phyloP scores from a whole-genome alignment of 2,797 vertebrate species.

The Cheirogaleus major region DNA sequence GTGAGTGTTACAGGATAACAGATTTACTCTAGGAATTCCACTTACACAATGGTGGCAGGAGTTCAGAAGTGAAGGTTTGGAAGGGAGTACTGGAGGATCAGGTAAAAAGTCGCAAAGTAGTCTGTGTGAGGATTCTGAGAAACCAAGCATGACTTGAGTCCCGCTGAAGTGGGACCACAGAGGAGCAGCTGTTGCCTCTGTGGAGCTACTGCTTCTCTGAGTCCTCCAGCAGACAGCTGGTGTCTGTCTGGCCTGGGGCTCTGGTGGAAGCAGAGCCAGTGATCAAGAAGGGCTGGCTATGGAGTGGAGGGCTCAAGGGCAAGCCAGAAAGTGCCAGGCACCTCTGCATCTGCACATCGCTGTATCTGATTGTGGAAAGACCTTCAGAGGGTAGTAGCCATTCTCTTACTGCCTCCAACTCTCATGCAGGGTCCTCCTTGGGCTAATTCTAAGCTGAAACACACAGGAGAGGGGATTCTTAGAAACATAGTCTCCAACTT shows the following conservation, averaged over 20 bases:
- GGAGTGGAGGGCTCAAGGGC: background rate
- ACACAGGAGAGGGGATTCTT: background rate
- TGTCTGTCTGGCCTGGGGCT: background rate
- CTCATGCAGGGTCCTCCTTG: background rate
- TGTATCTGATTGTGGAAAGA: background rate
- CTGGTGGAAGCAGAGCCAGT: background rate
- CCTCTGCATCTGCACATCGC: background rate
- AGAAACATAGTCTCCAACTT: background rate
- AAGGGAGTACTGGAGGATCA: background rate
- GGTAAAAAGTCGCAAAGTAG: background rate
- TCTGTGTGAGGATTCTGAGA: background rate
- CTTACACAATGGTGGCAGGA: background rate
- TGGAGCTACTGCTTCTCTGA: background rate
- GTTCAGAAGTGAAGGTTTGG: background rate
- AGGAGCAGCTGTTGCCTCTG: background rate
- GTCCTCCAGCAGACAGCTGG: background rate
- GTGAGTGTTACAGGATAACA: background rate
- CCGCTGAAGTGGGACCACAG: background rate
- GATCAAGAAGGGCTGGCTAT: background rate
- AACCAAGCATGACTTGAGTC: background rate
- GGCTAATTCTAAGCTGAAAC: slow-evolving; percentile 12
- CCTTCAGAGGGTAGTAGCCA: background rate
- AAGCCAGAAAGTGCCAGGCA: background rate
- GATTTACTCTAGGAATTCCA: background rate
- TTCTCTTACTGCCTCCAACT: background rate